Evolutionary conservation across 1,140 invertebrate species (phyloP).

Genomic region (Bombus affinis): DNA sequence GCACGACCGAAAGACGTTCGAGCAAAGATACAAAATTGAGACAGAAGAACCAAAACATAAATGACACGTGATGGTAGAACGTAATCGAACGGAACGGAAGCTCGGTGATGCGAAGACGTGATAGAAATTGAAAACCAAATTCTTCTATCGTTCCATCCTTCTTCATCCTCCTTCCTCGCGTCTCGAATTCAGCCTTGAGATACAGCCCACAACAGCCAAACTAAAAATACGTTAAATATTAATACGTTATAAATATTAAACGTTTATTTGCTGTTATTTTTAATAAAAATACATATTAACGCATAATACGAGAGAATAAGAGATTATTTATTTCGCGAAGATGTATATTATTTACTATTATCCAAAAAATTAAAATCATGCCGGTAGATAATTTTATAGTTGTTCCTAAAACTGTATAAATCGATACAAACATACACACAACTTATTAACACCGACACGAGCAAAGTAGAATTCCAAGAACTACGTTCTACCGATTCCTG

Average conservation of each 20-base stretch:
- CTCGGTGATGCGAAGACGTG: slow-evolving; percentile 60
- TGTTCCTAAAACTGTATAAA: not conserved
- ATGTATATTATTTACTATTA: too few relatives aligned
- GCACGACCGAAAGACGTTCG: not conserved
- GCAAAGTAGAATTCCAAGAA: not conserved
- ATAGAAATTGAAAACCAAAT: slow-evolving; percentile 70
- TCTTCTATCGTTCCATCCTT: not conserved
- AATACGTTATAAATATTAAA: not conserved
- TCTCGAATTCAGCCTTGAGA: not conserved
- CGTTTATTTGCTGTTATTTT: not conserved
- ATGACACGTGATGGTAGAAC: not conserved
- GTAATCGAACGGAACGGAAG: slow-evolving; percentile 19
- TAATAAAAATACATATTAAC: not conserved
- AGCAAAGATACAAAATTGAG: not conserved
- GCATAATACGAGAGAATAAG: too few relatives aligned
- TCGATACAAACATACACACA: not conserved
- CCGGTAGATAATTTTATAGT: not conserved
- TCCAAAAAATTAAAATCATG: too few relatives aligned
- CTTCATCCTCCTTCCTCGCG: not conserved
- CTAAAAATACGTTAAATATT: not conserved
- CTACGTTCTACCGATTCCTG: not conserved
- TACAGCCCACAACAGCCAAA: not conserved
- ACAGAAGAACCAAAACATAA: too few relatives aligned
- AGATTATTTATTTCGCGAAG: too few relatives aligned
- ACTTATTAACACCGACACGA: not conserved